Conservation (phyloP, 2,888 invertebrate species). For the Apamea monoglypha region DNA sequence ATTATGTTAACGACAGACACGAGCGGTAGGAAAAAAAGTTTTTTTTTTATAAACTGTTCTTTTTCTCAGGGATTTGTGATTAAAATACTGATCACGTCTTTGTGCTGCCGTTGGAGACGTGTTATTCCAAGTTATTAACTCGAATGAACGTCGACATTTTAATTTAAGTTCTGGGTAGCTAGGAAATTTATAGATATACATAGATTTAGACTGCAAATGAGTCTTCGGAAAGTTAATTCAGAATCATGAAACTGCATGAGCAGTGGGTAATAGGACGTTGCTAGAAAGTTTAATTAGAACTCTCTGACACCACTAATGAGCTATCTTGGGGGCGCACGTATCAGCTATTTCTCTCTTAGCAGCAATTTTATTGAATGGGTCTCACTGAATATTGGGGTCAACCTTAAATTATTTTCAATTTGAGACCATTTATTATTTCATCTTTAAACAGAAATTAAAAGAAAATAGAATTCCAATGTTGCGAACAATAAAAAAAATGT, state of each 20-base stretch:
- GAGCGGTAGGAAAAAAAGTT: constrained; percentile 32
- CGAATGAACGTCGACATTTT: constrained; percentile 65
- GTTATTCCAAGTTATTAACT: constrained; percentile 71
- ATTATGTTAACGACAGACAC: constrained; percentile 38
- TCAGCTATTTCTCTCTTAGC: constrained; percentile 24
- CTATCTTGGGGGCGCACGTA: constrained; percentile 28
- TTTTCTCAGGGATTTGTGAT: constrained; percentile 51
- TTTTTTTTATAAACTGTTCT: constrained; percentile 38
- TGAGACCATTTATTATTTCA: constrained; percentile 5
- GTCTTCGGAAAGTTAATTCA: constrained; percentile 50
- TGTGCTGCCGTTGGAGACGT: constrained; percentile 63
- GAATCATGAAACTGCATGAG: constrained; percentile 54
- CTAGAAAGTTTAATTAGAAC: constrained; percentile 61
- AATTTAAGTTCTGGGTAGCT: constrained; percentile 64
- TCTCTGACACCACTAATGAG: constrained; percentile 50
- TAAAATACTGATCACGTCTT: constrained; percentile 70
- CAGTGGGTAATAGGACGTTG: constrained; percentile 36
- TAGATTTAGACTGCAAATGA: constrained; percentile 58
- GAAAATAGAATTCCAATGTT: constrained; percentile 42
- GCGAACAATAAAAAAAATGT: constrained; percentile 47
- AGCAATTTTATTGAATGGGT: constrained; percentile 8
- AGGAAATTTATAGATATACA: constrained; percentile 52
- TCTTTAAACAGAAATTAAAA: constrained; percentile 23
- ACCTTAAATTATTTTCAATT: constrained; percentile 17
- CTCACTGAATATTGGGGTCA: not conserved